phyloP scores from a whole-genome alignment of 2,797 vertebrate genomes.

The Gallinago stenura region DNA sequence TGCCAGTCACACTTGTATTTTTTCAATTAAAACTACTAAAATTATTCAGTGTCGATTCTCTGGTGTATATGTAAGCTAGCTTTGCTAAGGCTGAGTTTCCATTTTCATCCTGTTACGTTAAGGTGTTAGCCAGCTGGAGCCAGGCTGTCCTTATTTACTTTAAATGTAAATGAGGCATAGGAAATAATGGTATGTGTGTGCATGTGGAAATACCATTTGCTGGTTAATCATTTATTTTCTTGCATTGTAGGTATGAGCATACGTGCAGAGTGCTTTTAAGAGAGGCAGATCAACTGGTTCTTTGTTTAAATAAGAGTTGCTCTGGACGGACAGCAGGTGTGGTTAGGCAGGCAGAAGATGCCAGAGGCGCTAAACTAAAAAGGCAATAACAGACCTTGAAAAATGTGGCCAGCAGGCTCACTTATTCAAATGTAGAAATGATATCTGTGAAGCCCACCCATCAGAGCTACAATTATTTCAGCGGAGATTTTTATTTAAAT shows the following conservation, averaged over 20 bases:
- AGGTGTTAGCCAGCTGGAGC: background rate
- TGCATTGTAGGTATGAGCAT: background rate
- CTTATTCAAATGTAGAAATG: background rate
- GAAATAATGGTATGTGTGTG: background rate
- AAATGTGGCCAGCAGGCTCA: background rate
- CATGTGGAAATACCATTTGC: background rate
- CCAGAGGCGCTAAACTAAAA: background rate
- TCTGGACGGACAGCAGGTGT: background rate
- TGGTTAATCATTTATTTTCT: constrained; percentile 22
- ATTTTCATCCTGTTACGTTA: background rate
- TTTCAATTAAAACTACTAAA: background rate
- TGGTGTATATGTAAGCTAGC: background rate
- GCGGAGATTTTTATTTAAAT: background rate
- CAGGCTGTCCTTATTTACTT: background rate
- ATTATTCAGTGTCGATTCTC: background rate
- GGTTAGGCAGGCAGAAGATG: background rate
- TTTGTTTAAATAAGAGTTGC: background rate
- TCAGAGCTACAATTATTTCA: background rate
- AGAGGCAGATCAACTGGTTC: background rate
- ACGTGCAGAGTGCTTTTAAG: background rate
- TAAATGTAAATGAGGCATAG: background rate
- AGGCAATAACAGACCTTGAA: background rate
- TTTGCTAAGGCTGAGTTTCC: background rate
- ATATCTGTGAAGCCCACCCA: background rate
- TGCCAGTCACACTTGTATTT: background rate